Conservation (phyloP, 2,888 invertebrate genomes). For the Lamellibrachia satsuma region DNA sequence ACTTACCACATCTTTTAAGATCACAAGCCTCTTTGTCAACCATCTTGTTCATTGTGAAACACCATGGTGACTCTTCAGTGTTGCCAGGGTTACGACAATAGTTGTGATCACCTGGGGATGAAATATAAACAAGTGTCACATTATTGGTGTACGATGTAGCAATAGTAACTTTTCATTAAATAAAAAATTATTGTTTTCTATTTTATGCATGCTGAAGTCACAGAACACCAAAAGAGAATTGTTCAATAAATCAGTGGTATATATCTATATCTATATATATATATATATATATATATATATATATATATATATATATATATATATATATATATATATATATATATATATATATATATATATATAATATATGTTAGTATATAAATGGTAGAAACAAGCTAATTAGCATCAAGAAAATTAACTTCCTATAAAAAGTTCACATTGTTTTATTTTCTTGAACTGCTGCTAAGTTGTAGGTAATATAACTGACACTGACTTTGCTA, state of each 20-base stretch:
- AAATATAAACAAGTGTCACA: not conserved
- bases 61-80: conserved; percentile 86
- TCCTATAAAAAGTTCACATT: not conserved
- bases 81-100: conserved; percentile 91
- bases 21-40: conserved; percentile 83
- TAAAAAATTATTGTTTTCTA: not conserved
- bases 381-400: not conserved
- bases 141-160: not conserved
- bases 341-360: not conserved
- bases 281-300: not conserved
- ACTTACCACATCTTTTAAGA: conserved; percentile 82
- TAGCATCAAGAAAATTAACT: not conserved
- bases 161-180: not conserved
- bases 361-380: not conserved
- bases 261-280: not conserved
- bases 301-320: not conserved
- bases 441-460: not conserved
- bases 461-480: not conserved
- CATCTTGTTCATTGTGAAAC: conserved; percentile 69
- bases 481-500: not conserved
- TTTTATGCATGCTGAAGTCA: not conserved
- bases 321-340: not conserved
- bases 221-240: not conserved
- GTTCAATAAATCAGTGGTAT: not conserved
- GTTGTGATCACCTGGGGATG: conserved; percentile 75